Conservation (phyloP, 2,888 invertebrate genomes). For the Aleiodes testaceus region DNA sequence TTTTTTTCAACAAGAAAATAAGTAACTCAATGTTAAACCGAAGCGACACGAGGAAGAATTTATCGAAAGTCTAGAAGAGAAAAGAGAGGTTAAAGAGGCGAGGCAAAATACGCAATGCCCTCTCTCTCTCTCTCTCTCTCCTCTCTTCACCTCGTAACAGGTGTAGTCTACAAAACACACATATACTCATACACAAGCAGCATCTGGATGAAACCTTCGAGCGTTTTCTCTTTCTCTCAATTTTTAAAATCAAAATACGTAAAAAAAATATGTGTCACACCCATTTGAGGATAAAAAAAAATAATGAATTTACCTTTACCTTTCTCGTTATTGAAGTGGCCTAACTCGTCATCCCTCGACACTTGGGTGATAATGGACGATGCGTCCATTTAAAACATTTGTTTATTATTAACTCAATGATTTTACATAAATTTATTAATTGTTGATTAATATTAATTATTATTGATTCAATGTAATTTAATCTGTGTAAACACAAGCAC, state of each 20-base stretch:
- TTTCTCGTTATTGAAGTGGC: constrained; percentile 92
- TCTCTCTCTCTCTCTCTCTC: background rate
- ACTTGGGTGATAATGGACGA: constrained; percentile 99
- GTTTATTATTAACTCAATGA: constrained; percentile 70
- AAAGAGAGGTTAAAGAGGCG: constrained; percentile 48
- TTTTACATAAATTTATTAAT: constrained; percentile 54
- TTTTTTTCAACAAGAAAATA: no score
- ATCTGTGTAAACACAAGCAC: constrained; percentile 41
- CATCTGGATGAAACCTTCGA: constrained; percentile 42
- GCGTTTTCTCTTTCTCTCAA: constrained; percentile 4
- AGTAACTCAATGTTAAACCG: no score
- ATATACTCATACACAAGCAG: constrained; percentile 36
- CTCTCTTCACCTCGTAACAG: constrained; percentile 62
- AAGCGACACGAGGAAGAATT: no score
- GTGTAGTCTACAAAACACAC: constrained; percentile 59
- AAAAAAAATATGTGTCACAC: constrained; percentile 49
- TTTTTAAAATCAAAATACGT: constrained; percentile 15
- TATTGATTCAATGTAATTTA: constrained; percentile 42
- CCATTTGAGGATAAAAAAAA: constrained; percentile 66
- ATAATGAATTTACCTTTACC: constrained; percentile 75
- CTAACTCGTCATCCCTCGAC: constrained; percentile 95
- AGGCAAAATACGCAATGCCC: constrained; percentile 46
- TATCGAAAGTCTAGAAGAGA: constrained; percentile 16
- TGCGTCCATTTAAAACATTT: constrained; percentile 94
- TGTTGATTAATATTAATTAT: no score